Conservation (phyloP, 30 jellyfish, hydroid and myxozoan species). For the Aurelia coerulea region DNA sequence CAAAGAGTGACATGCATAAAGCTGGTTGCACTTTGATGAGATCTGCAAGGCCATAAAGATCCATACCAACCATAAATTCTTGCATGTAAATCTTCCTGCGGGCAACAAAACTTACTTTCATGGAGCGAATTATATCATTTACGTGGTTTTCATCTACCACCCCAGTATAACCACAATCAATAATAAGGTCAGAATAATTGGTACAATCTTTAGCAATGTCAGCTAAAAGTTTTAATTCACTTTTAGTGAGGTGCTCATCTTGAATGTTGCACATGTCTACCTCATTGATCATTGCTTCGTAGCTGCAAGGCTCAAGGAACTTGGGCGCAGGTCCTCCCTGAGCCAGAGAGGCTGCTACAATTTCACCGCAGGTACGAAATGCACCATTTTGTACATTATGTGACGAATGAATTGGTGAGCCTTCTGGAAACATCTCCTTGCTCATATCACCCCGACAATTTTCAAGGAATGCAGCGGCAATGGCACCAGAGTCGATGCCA, state of each 20-base stretch:
- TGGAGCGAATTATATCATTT: no score
- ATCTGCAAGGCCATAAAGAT: constrained; percentile 17
- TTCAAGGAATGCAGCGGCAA: constrained; percentile 4
- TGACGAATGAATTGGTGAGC: constrained; percentile 39
- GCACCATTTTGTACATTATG: constrained; percentile 48
- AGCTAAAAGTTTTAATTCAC: neutral
- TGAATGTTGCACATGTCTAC: constrained; percentile 5
- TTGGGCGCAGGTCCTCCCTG: constrained; percentile 63
- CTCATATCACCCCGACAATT: no score
- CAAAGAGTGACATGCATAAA: neutral
- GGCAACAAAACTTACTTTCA: no score
- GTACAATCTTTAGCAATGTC: constrained; percentile 10
- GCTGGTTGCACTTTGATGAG: constrained; percentile 2
- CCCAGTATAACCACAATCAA: no score
- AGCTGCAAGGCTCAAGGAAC: constrained; percentile 1
- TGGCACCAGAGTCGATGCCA: constrained; percentile 55
- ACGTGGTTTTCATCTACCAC: no score
- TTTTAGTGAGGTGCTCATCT: constrained; percentile 10
- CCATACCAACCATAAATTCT: constrained; percentile 8
- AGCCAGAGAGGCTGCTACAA: constrained; percentile 20
- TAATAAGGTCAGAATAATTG: neutral
- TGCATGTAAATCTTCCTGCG: constrained; percentile 7
- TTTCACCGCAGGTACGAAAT: constrained; percentile 46
- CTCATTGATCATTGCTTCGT: neutral
- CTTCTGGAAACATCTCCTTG: constrained; percentile 35